Percentiles rank a stretch among this genome's conserved stretches.
phyloP scores from a whole-genome alignment of 2,888 invertebrate genomes.

The Hirtodrosophila duncani region DNA sequence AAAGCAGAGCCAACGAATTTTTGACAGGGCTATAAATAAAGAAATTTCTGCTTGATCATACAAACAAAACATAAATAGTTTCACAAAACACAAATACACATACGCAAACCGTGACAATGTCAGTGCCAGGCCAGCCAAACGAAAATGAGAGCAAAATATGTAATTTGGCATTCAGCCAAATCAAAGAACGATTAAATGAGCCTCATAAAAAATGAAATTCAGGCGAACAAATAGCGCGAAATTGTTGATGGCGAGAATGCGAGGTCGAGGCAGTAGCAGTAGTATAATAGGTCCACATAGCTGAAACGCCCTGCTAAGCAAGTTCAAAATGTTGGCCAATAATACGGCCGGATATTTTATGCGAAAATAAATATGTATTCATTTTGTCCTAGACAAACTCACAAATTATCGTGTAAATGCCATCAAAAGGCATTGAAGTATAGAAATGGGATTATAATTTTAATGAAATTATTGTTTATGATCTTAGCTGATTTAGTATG shows the following conservation, averaged over 20 bases:
- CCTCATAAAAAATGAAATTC: conserved; percentile 33
- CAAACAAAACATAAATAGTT: conserved; percentile 51
- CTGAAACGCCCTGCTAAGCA: conserved; percentile 2
- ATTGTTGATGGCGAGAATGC: too few relatives aligned
- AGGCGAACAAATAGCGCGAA: conserved; percentile 14
- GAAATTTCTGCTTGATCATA: conserved; percentile 23
- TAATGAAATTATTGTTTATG: conserved; percentile 48
- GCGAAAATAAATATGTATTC: conserved; percentile 25
- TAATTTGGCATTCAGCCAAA: conserved; percentile 58
- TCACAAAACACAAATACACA: conserved; percentile 23
- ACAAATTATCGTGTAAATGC: conserved; percentile 40
- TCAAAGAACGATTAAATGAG: conserved; percentile 51
- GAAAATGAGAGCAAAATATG: conserved; percentile 66
- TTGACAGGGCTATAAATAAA: conserved; percentile 60
- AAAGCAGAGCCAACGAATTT: conserved; percentile 38
- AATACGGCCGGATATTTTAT: conserved; percentile 29
- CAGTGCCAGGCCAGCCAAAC: conserved; percentile 56
- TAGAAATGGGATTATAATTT: conserved; percentile 21
- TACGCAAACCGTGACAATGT: conserved; percentile 56
- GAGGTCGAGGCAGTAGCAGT: too few relatives aligned
- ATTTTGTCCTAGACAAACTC: conserved; percentile 23
- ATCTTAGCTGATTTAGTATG: conserved; percentile 4
- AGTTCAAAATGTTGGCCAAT: conserved; percentile 24
- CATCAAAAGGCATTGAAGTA: conserved; percentile 17
- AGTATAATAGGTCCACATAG: conserved; percentile 1